Evolutionary conservation across 1,140 invertebrate genomes (phyloP), one percentile per base, ranked within the genome.

Genomic region (Sycobia sp.): DNA sequence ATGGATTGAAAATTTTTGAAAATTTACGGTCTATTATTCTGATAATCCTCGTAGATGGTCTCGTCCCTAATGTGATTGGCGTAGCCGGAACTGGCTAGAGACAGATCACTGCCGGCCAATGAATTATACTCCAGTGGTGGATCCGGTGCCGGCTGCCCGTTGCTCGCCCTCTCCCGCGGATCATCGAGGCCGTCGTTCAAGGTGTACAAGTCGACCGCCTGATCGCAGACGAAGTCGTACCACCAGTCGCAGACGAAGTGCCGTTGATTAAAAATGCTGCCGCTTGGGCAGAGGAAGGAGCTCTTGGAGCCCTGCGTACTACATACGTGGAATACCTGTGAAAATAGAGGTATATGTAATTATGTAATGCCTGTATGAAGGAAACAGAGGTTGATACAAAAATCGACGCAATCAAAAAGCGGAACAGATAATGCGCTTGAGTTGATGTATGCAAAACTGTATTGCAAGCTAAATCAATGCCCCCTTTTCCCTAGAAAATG

Each of bases 201-300:
- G 0, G 73, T 76, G 68, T 84, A 85, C 47, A 80, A 77, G 32
- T 77, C 73, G 36, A 71, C 60, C 2, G 83, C 78, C 18, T 78
- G 68, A 10, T 72, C 73, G 67, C 84, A 85, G 36, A 80, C 79
- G 29, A 85, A 82, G 50, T 84, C 83, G 72, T 83, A 85, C 84
- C 84, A 86, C 85, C 85, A 86, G 71, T 86, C 84, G 66, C 85
- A 86, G 0, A 86, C 84, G 56, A 85, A 85, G 59, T 83, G 79
- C 59, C 83, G 79, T 68, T 86, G 84, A 67, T 86, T 84, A 75
- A 86, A 86, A 25, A 85, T 75, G 13, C 84, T 86, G 41, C 85
- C 85, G 54, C 84, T 80, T 16, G 85, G 85, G 61, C 85, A 86
- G 0, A 86, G 70, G 66, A 86, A 85, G 1, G 82, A 82, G 62